phyloP scores from a whole-genome alignment of 2,113 vertebrate species.

The Hypanus sabinus region DNA sequence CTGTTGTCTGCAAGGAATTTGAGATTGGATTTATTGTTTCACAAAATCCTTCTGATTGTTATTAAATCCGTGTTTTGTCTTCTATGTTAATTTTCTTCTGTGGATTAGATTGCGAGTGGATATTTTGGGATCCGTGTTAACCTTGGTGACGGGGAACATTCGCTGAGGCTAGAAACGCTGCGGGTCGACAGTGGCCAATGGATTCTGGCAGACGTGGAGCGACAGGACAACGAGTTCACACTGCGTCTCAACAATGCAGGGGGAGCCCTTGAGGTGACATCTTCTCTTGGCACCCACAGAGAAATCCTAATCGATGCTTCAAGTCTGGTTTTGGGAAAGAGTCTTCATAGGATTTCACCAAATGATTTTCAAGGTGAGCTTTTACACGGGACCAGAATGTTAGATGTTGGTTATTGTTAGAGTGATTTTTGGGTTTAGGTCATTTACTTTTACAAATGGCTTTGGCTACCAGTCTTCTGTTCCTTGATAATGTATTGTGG shows the following conservation, averaged over 20 bases:
- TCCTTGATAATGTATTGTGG: no score
- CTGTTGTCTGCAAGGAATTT: neutral
- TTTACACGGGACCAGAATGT: neutral
- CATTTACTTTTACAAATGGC: no score
- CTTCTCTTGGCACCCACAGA: conserved; percentile 52
- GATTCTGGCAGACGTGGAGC: conserved; percentile 64
- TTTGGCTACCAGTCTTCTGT: no score
- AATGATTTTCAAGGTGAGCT: conserved; percentile 66
- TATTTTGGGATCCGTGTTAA: conserved; percentile 61
- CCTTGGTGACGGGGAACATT: conserved; percentile 59
- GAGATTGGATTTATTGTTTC: neutral
- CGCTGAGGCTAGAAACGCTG: conserved; percentile 54
- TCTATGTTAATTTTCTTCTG: conserved; percentile 29
- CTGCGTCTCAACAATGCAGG: conserved; percentile 69
- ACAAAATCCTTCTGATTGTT: neutral
- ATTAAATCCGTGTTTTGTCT: neutral
- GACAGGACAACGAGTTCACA: conserved; percentile 68
- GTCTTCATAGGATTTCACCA: conserved; percentile 46
- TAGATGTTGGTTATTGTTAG: neutral
- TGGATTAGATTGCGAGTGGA: conserved; percentile 63
- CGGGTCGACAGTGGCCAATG: conserved; percentile 74
- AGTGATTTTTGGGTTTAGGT: no score
- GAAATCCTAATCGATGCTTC: conserved; percentile 62
- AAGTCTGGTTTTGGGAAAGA: conserved; percentile 62
- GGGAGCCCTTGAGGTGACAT: conserved; percentile 63